Conservation (phyloP, 1,140 invertebrate genomes). For the Papilio helenus region DNA sequence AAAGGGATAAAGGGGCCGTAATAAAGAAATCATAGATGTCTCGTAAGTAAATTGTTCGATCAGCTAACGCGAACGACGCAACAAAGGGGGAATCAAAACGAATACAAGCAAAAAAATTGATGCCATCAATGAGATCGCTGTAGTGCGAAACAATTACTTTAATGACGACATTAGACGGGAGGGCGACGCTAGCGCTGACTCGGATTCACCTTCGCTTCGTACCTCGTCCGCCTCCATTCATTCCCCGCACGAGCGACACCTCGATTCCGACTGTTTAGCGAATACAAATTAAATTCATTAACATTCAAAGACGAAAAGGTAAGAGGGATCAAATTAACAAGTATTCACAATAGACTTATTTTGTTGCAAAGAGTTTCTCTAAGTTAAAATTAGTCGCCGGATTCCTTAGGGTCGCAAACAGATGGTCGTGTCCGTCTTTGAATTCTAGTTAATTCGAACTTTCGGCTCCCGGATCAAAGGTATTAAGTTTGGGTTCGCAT, state of each 20-base stretch:
- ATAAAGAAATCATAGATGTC: constrained; percentile 75
- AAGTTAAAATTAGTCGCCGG: constrained; percentile 72
- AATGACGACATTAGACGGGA: constrained; percentile 61
- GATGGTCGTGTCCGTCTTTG: constrained; percentile 68
- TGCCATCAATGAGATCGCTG: constrained; percentile 48
- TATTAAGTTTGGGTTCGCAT: constrained; percentile 68
- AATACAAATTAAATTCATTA: constrained; percentile 46
- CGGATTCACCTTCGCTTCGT: constrained; percentile 46
- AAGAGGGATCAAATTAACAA: constrained; percentile 60
- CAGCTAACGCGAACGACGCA: constrained; percentile 55
- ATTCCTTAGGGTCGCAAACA: constrained; percentile 58
- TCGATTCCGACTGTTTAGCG: constrained; percentile 16
- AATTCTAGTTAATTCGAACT: constrained; percentile 74
- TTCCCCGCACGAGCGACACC: constrained; percentile 27
- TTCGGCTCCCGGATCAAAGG: constrained; percentile 73
- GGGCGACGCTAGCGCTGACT: constrained; percentile 44
- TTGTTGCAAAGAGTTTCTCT: constrained; percentile 62
- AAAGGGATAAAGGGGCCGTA: constrained; percentile 65
- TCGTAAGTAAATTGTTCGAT: constrained; percentile 73
- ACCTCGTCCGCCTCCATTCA: constrained; percentile 46
- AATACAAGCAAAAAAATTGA: constrained; percentile 59
- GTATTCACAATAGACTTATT: constrained; percentile 67
- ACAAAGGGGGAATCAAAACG: constrained; percentile 56
- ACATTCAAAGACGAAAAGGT: constrained; percentile 47
- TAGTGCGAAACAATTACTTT: constrained; percentile 64